A percentile compares a stretch with the other conserved stretches of the same genome.
phyloP scores from a whole-genome alignment of 2,888 invertebrate species.

The Thyatira batis region DNA sequence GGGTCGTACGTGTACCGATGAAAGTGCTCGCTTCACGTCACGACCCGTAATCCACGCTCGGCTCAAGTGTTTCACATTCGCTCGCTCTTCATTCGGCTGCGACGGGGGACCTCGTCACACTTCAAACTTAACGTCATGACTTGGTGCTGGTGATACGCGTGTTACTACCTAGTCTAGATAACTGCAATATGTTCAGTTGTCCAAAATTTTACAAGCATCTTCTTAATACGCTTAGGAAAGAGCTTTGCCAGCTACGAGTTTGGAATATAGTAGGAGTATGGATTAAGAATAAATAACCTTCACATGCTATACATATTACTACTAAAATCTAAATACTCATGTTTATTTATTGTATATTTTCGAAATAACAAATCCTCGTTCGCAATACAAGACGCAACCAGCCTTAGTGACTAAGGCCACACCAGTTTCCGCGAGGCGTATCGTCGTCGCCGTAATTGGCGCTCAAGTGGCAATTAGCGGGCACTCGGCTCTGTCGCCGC shows the following conservation, averaged over 20 bases:
- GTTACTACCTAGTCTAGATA: not conserved
- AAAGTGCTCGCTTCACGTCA: conserved; percentile 35
- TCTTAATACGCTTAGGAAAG: too few species aligned
- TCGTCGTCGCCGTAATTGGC: conserved; percentile 70
- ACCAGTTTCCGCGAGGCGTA: conserved; percentile 32
- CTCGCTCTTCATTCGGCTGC: conserved; percentile 60
- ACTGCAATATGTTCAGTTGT: too few species aligned
- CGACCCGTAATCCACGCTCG: conserved; percentile 59
- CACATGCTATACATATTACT: too few species aligned
- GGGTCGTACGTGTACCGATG: conserved; percentile 13
- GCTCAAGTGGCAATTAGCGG: conserved; percentile 75
- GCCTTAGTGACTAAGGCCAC: conserved; percentile 1
- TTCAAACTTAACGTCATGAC: conserved; percentile 35
- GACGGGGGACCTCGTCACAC: conserved; percentile 49
- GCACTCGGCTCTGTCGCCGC: conserved; percentile 62
- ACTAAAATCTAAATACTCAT: too few species aligned
- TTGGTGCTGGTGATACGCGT: conserved; percentile 19
- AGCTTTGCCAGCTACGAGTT: too few species aligned
- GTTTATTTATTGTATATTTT: not conserved
- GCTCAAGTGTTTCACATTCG: conserved; percentile 62
- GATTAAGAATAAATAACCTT: too few species aligned
- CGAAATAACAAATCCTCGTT: not conserved
- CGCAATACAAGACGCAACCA: not conserved
- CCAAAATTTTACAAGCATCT: too few species aligned
- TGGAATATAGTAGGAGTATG: too few species aligned